Evolutionary conservation across 2,113 vertebrate species (phyloP).

Genomic region (Condylura cristata): DNA sequence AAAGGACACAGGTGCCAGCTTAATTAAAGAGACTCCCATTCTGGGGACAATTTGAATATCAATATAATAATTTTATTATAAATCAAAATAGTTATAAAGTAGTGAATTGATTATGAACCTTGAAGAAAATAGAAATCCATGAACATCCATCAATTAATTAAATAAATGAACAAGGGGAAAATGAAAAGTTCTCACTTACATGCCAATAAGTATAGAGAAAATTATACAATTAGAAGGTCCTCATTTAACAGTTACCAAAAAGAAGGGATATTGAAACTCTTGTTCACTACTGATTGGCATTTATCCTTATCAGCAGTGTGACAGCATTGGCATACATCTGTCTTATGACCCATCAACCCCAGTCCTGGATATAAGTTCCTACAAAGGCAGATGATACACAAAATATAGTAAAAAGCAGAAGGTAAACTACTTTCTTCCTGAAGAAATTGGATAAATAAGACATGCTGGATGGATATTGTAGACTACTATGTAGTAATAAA

Average conservation of each 20-base stretch:
- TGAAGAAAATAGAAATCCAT: conserved; percentile 5
- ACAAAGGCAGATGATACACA: neutral
- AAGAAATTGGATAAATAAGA: neutral
- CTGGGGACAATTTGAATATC: neutral
- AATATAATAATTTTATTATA: conserved; percentile 17
- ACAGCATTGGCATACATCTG: neutral
- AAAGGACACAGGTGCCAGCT: neutral
- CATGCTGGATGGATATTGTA: neutral
- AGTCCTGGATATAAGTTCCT: conserved; percentile 2
- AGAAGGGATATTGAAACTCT: neutral
- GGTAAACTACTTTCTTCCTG: neutral
- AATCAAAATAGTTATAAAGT: too few relatives aligned
- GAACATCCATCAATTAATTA: neutral
- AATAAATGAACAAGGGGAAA: conserved; percentile 16
- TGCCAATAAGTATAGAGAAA: conserved; percentile 8
- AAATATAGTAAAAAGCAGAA: neutral
- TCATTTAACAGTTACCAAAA: neutral
- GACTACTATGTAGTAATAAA: neutral
- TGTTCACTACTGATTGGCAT: neutral
- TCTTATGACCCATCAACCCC: neutral
- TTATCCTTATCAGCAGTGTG: neutral
- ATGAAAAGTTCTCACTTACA: conserved; percentile 18
- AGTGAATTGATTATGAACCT: neutral
- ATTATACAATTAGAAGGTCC: neutral
- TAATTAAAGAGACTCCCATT: conserved; percentile 16